Evolutionary conservation across 2,888 invertebrate genomes (phyloP).

Genomic region (Chelonus formosanus): DNA sequence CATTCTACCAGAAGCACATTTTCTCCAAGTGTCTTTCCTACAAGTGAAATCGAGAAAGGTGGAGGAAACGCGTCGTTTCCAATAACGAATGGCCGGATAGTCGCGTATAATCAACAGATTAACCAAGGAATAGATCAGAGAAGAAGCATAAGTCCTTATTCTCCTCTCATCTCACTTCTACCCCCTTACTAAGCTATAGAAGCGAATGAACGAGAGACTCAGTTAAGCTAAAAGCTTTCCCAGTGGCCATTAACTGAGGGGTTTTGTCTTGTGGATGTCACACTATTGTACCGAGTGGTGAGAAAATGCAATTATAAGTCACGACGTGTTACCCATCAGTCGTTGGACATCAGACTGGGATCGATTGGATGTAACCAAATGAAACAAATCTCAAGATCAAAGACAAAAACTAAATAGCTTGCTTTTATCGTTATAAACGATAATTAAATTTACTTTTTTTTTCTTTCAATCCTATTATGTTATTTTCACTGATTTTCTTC

Average conservation of each 20-base stretch:
- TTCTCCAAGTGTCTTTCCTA: background rate
- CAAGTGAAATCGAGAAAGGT: conserved; percentile 1
- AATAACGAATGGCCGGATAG: conserved; percentile 62
- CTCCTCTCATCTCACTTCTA: background rate
- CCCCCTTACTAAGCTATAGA: background rate
- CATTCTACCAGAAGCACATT: background rate
- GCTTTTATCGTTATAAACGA: too few species aligned
- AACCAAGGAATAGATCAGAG: conserved; percentile 63
- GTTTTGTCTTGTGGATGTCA: conserved; percentile 47
- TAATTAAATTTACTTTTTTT: background rate
- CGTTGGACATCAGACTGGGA: background rate
- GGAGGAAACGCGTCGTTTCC: conserved; percentile 49
- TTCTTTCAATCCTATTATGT: background rate
- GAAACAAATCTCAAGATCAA: too few species aligned
- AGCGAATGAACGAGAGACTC: conserved; percentile 50
- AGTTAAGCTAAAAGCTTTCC: conserved; percentile 65
- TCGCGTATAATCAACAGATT: conserved; percentile 65
- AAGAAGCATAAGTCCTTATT: conserved; percentile 4
- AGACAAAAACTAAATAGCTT: too few species aligned
- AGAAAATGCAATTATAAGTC: conserved; percentile 66
- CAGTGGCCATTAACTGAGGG: conserved; percentile 62
- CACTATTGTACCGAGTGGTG: conserved; percentile 44
- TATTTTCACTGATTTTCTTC: too few species aligned
- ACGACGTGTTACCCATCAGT: conserved; percentile 55
- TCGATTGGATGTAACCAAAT: too few species aligned